These are phyloP conservation scores for Nomada goodeniana DNA, from an alignment of 2,888 invertebrate genomes.

Conservation along the genomic window DNA sequence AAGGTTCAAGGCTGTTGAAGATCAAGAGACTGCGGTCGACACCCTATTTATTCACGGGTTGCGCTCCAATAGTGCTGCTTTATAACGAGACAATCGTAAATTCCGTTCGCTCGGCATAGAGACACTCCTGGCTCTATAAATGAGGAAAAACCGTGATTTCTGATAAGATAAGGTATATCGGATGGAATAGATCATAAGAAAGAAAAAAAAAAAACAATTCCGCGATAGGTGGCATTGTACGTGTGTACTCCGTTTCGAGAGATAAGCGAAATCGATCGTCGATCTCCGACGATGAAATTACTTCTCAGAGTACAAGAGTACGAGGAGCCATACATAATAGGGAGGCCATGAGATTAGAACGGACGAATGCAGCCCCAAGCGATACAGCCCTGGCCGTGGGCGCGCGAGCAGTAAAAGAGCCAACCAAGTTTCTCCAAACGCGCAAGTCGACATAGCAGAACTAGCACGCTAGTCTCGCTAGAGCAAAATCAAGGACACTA, in stretches of 20 bases:
- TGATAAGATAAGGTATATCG: constrained; percentile 48
- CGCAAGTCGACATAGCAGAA: constrained; percentile 67
- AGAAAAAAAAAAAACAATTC: constrained; percentile 8
- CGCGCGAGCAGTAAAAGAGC: constrained; percentile 62
- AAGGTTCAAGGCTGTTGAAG: constrained; percentile 42
- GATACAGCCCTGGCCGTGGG: constrained; percentile 74
- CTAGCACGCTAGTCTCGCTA: constrained; percentile 70
- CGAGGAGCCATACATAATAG: constrained; percentile 7
- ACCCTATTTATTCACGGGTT: constrained; percentile 33
- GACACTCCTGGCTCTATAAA: constrained; percentile 2
- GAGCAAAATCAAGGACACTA: constrained; percentile 75
- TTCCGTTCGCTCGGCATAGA: background rate
- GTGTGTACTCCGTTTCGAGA: constrained; percentile 5
- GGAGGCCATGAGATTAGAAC: constrained; percentile 49
- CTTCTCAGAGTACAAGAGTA: background rate
- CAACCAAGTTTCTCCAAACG: constrained; percentile 67
- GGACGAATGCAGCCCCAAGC: constrained; percentile 64
- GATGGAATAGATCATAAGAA: background rate
- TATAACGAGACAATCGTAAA: background rate
- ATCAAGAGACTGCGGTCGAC: constrained; percentile 35
- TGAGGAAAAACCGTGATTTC: constrained; percentile 33
- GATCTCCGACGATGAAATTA: constrained; percentile 17
- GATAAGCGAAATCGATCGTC: constrained; percentile 42
- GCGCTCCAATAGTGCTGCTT: background rate
- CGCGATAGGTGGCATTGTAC: constrained; percentile 26